Evolutionary conservation across 2,888 invertebrate genomes (phyloP).

Genomic region (Ceriagrion tenellum): DNA sequence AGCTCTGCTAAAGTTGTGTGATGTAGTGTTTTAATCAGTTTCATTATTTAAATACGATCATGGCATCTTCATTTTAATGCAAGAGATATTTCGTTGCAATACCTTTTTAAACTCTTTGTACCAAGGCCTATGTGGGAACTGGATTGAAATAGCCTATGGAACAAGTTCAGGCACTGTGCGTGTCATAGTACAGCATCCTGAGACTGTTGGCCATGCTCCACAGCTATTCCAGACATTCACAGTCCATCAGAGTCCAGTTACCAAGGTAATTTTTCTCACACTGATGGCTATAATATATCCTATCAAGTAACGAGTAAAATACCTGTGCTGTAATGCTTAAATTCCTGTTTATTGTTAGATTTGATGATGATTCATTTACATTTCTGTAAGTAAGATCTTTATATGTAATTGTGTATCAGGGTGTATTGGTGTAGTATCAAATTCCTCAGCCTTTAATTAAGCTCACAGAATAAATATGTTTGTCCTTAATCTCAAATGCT

Average conservation of each 20-base stretch:
- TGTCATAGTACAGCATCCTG: constrained; percentile 99
- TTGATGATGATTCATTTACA: too few species aligned
- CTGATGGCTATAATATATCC: background rate
- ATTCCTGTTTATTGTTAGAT: too few species aligned
- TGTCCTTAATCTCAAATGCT: too few species aligned
- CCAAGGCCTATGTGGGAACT: constrained; percentile 96
- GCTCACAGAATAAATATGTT: too few species aligned
- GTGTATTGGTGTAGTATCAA: too few species aligned
- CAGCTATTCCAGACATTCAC: constrained; percentile 99
- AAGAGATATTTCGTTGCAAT: constrained; percentile 68
- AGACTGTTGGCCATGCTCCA: constrained; percentile 98
- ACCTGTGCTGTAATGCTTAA: too few species aligned
- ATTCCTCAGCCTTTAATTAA: too few species aligned
- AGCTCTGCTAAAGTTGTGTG: constrained; percentile 9
- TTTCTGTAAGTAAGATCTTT: too few species aligned
- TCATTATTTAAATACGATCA: background rate
- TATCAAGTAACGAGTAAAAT: too few species aligned
- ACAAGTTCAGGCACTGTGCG: constrained; percentile 97
- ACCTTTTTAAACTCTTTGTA: constrained; percentile 43
- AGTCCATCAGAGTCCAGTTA: constrained; percentile 97
- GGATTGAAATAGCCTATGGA: constrained; percentile 99
- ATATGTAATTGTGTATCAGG: too few species aligned
- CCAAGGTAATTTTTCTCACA: constrained; percentile 83
- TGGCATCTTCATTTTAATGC: background rate
- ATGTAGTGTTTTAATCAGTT: background rate